A percentile compares a stretch with the other conserved stretches of the same genome.
Conservation (phyloP, 2,113 vertebrate species). For the Turnix velox region DNA sequence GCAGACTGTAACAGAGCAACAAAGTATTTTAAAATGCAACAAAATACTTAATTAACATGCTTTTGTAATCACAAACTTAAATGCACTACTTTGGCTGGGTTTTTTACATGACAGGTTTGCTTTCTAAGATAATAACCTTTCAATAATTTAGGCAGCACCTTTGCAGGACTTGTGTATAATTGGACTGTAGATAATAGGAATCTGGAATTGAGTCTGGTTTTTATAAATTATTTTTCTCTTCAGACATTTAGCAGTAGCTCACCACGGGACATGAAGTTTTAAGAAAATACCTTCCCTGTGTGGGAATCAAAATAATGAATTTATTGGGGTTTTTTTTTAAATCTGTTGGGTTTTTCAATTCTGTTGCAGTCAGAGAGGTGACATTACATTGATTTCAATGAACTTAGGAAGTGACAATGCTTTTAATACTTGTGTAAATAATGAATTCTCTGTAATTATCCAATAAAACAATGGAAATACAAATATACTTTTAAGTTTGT, state of each 20-base stretch:
- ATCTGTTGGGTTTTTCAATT: not conserved
- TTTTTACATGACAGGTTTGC: slow-evolving; percentile 50
- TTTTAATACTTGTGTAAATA: slow-evolving; percentile 7
- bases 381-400: not conserved
- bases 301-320: not conserved
- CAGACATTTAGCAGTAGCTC: not conserved
- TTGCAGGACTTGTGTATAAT: slow-evolving; percentile 59
- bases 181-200: slow-evolving; percentile 44
- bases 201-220: slow-evolving; percentile 14
- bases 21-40: slow-evolving; percentile 42
- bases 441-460: not conserved
- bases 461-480: not conserved
- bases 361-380: not conserved
- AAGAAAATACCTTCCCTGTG: not conserved
- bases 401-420: not conserved
- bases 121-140: slow-evolving; percentile 53
- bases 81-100: slow-evolving; percentile 30
- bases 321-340: not conserved
- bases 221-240: slow-evolving; percentile 35
- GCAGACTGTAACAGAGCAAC: slow-evolving; percentile 30
- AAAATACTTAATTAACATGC: slow-evolving; percentile 42
- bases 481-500: not conserved
- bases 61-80: slow-evolving; percentile 62
- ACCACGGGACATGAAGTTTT: not conserved
- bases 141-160: slow-evolving; percentile 55